Evolutionary conservation across 2,888 invertebrate genomes (phyloP).

Genomic region (Nomada fucata): DNA sequence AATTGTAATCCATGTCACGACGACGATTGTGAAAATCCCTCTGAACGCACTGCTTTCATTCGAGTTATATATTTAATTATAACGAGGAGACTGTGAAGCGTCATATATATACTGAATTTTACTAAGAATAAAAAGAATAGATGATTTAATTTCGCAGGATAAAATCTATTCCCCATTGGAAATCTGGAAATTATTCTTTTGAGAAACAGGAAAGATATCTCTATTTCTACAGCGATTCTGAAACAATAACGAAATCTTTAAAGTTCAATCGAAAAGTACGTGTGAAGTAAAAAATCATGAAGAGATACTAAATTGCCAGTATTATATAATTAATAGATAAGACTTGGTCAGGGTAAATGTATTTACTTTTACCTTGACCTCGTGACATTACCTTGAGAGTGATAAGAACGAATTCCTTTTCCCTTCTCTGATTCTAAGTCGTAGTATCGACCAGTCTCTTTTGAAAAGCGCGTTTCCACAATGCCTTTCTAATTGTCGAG

Average conservation of each 20-base stretch:
- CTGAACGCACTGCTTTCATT: too few relatives aligned
- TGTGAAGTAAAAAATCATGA: too few relatives aligned
- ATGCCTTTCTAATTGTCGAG: constrained; percentile 73
- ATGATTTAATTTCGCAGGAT: too few relatives aligned
- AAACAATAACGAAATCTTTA: background rate
- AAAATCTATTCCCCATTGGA: too few relatives aligned
- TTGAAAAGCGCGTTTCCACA: constrained; percentile 67
- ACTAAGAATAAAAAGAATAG: too few relatives aligned
- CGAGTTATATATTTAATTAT: too few relatives aligned
- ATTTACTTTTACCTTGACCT: constrained; percentile 61
- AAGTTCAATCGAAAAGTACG: background rate
- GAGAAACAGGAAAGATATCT: too few relatives aligned
- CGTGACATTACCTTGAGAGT: constrained; percentile 58
- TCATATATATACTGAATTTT: too few relatives aligned
- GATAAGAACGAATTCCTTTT: constrained; percentile 61
- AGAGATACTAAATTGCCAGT: background rate
- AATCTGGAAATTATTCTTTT: too few relatives aligned
- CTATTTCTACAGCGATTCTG: too few relatives aligned
- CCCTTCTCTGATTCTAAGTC: constrained; percentile 63
- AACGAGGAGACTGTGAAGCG: too few relatives aligned
- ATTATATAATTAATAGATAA: constrained; percentile 24
- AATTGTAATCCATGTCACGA: constrained; percentile 4
- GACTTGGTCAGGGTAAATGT: constrained; percentile 38
- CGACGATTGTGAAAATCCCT: background rate
- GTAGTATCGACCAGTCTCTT: constrained; percentile 55